Evolutionary conservation across 2,888 invertebrate genomes (phyloP).

Genomic region (Dolomedes plantarius): DNA sequence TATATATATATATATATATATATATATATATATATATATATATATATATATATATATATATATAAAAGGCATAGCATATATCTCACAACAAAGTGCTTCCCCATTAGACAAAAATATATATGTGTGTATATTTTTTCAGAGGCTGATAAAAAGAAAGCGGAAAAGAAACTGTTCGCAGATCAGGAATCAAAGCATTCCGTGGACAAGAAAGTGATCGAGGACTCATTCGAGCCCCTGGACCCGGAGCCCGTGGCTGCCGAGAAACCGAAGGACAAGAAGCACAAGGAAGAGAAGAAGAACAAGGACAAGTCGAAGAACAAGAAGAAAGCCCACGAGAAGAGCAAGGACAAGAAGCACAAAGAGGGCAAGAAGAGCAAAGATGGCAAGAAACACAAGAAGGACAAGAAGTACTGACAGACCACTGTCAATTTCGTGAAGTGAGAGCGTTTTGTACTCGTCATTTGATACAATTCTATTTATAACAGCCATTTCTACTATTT

Average conservation of each 20-base stretch:
- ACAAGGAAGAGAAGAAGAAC: constrained; percentile 27
- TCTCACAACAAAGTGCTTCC: too few species aligned
- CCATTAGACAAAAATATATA: too few species aligned
- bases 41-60: too few species aligned
- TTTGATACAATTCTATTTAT: neutral
- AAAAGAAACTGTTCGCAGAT: constrained; percentile 40
- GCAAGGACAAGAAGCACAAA: constrained; percentile 33
- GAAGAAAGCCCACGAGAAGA: constrained; percentile 43
- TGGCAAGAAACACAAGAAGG: constrained; percentile 42
- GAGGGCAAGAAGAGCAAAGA: constrained; percentile 48
- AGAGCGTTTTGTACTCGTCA: neutral
- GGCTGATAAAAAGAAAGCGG: constrained; percentile 20
- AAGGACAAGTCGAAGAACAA: constrained; percentile 39
- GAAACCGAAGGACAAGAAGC: constrained; percentile 15
- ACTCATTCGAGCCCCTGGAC: constrained; percentile 48
- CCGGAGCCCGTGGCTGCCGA: constrained; percentile 9
- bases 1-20: too few species aligned
- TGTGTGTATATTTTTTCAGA: too few species aligned
- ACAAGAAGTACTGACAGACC: constrained; percentile 25
- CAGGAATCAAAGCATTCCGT: constrained; percentile 30
- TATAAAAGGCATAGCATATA: too few species aligned
- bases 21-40: too few species aligned
- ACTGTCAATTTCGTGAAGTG: neutral
- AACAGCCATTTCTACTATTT: neutral
- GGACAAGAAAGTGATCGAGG: constrained; percentile 52